Base-by-base conservation (phyloP, 2,888 invertebrate genomes). In the Thecocarcelia acutangulata region DNA sequence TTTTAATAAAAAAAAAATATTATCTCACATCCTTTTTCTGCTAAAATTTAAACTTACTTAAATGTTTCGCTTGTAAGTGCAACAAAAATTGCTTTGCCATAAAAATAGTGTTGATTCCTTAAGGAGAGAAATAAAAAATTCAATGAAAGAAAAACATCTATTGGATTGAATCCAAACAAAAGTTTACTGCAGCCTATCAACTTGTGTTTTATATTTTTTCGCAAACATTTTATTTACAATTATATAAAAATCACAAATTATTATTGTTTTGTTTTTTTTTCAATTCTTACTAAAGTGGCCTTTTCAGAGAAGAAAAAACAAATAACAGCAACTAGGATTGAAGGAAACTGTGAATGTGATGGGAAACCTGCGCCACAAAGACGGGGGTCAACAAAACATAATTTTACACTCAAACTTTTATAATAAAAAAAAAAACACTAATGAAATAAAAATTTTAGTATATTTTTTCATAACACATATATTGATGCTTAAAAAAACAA, bases 111-210 rank as follows among this genome's bases (percentile, higher is more conserved):
- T 72, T 61, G 40, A 52, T 61, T 17, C 19, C 19, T 56, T 6
- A 33, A n/a, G 8, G 13, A 56, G 21, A 11, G 12, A 24, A 6
- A 24, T 15, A 61, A 9, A n/a, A n/a, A n/a, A n/a, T n/a, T n/a
- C n/a, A n/a, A n/a, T n/a, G n/a, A n/a, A 15, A 12, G 13, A 52
- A 63, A 17, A n/a, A 54, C 13, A 28, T 48, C 28, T 44, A 66
- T 78, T 82, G 82, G 82, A 82, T 59, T 64, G 69, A 44, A 66
- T 82, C 82, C 82, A 82, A 82, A 81, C 69, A 82, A 82, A 82
- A 82, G 58, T 82, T 82, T 82, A 82, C 77, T 82, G 82, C 82
- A 82, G 77, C 63, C 46, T 70, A 48, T 64, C 48, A 40, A 42
- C 68, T 52, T 58, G 17, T 3, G 54, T 13, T 48, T 48, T 42